Evolutionary conservation across 37 sponge, comb jelly and placozoan genomes (phyloP).

Genomic region (Geodia barretti): DNA sequence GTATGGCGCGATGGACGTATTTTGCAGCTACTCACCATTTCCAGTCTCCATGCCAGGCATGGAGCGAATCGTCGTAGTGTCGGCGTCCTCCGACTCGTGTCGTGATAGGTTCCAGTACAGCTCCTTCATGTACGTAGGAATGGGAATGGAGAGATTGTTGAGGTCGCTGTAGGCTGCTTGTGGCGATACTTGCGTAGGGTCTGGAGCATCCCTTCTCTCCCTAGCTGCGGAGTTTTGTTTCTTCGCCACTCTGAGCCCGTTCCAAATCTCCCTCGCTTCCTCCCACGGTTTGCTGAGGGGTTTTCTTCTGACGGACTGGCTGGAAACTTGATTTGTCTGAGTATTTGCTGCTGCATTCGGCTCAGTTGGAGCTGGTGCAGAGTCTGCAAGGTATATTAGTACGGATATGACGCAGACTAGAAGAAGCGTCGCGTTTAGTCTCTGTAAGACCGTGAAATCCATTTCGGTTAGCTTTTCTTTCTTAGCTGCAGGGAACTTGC

Average conservation of each 20-base stretch:
- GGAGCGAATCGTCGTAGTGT: not conserved
- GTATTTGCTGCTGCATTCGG: not conserved
- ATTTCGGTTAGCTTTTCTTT: too few relatives aligned
- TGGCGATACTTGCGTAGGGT: not conserved
- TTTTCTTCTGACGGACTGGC: too few relatives aligned
- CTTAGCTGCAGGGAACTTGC: too few relatives aligned
- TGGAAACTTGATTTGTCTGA: too few relatives aligned
- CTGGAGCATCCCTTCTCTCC: not conserved
- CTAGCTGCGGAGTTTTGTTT: not conserved
- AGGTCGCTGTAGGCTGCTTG: not conserved
- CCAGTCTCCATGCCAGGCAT: not conserved
- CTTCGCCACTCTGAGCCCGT: not conserved
- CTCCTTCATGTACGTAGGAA: not conserved
- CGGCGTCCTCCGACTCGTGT: not conserved
- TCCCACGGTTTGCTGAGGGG: not conserved
- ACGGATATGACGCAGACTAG: not conserved
- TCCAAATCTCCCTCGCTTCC: not conserved
- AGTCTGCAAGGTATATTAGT: not conserved
- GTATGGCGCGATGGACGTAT: not conserved
- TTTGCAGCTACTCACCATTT: not conserved
- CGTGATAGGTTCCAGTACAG: not conserved
- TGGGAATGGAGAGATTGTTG: not conserved
- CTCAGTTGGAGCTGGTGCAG: not conserved
- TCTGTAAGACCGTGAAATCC: too few relatives aligned
- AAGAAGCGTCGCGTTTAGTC: too few relatives aligned